A percentile compares a stretch with the other conserved stretches of the same genome.
These are phyloP conservation scores for Thereva nobilitata DNA, from an alignment of 2,888 invertebrate species.

Conservation along the genomic window DNA sequence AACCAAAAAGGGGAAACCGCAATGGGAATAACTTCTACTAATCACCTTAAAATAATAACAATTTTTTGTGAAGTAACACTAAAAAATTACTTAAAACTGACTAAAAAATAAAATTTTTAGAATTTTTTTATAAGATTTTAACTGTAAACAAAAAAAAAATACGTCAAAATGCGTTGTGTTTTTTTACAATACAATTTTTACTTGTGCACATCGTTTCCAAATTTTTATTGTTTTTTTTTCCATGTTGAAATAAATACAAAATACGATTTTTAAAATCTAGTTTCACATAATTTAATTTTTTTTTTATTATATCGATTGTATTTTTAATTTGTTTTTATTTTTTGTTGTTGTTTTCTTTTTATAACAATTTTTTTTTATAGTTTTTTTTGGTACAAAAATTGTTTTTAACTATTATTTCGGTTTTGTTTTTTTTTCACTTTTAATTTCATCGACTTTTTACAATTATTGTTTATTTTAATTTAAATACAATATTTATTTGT, in stretches of 20 bases:
- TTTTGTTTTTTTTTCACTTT: background rate
- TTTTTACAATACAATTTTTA: conserved; percentile 18
- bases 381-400: background rate
- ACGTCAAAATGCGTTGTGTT: too few relatives aligned
- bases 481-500: background rate
- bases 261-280: background rate
- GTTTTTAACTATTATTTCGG: background rate
- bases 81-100: too few relatives aligned
- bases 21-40: too few relatives aligned
- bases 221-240: conserved; percentile 22
- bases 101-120: too few relatives aligned
- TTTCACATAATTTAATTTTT: conserved; percentile 36
- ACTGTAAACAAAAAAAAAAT: too few relatives aligned
- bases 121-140: too few relatives aligned
- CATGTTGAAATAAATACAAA: conserved; percentile 5
- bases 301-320: conserved; percentile 15
- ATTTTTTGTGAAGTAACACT: too few relatives aligned
- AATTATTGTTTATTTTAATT: background rate
- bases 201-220: conserved; percentile 38
- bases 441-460: background rate
- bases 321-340: conserved; percentile 12
- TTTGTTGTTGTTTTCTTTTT: conserved; percentile 8
- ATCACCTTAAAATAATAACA: too few relatives aligned
- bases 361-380: background rate
- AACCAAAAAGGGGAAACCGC: too few relatives aligned